Evolutionary conservation across 2,888 invertebrate species (phyloP), one percentile per base, ranked within the genome.

Genomic region (Oasisia sp.): DNA sequence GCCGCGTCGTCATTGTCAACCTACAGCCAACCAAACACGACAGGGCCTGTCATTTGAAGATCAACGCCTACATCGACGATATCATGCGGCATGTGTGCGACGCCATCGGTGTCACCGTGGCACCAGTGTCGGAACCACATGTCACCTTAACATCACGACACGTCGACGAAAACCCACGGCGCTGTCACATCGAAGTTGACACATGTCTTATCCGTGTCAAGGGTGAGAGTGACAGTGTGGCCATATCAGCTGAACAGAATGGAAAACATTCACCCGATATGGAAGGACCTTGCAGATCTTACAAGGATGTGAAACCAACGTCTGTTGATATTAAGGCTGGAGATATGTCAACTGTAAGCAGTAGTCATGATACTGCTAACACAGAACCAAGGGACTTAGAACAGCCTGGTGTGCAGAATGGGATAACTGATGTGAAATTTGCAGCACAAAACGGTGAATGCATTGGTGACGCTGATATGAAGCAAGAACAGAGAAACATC

Each of bases 1-100:
- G 99, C 5, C 98, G 98, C 96, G 96, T 99, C 92, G 98, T 98
- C 32, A 98, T 99, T 94, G 98, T 99, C 94, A 99, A 99, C 97
- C 97, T 99, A 92, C 99, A 99, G 96, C 98, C 98, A n/a, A 99
- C 99, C 4, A 99, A 99, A 97, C 98, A 99, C 97, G 98, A 94
- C 95, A 98, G 98, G 95, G 98, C 98, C 97, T 98, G 99, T 44
- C 98, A 99, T 96, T 96, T 99, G 93, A 97, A 98, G 91, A 98
- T 99, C 94, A 98, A 98, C 95, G 97, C 98, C 32, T 99, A 98
- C 96, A 98, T 99, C 0, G 99, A 99, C 96, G 97, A 97, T 92
- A 97, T 99, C 91, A 96, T 96, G 96, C 94, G 92, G n/a, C 91
- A 93, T 45, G 92, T 96, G 44, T 96, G 94, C 45, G 44, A 92